A percentile compares a stretch with the other conserved stretches of the same genome.
These are phyloP conservation scores for Oryzias celebensis DNA, from an alignment of 2,113 vertebrate species.

Conservation along the genomic window DNA sequence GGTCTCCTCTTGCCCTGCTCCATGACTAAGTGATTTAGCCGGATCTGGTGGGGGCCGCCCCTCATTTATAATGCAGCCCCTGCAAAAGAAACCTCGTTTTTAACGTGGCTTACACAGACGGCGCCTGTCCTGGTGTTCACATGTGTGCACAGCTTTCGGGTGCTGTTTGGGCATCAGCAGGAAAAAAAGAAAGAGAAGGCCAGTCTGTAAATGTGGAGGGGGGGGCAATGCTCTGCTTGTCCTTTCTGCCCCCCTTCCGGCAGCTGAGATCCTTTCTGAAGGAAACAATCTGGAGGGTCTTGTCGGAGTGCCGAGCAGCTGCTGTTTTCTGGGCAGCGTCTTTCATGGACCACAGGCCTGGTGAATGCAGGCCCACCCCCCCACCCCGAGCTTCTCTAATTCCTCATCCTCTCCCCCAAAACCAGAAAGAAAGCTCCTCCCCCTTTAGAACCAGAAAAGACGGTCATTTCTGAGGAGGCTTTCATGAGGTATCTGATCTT, in stretches of 20 bases:
- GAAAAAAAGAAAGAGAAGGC: constrained; percentile 50
- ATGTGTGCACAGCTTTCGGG: constrained; percentile 64
- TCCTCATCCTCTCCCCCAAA: constrained; percentile 18
- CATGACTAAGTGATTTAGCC: constrained; percentile 77
- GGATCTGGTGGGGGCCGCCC: constrained; percentile 58
- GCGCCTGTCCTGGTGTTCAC: constrained; percentile 53
- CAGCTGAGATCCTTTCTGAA: constrained; percentile 76
- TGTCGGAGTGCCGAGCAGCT: constrained; percentile 78
- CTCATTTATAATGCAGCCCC: constrained; percentile 64
- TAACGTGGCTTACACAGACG: constrained; percentile 63
- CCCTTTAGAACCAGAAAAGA: too few relatives aligned
- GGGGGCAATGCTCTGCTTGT: constrained; percentile 42
- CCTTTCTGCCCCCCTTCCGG: constrained; percentile 65
- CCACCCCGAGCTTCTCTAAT: constrained; percentile 30
- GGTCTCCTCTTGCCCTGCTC: constrained; percentile 37
- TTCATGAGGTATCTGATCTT: constrained; percentile 60
- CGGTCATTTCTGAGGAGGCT: not conserved
- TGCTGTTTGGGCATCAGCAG: constrained; percentile 53
- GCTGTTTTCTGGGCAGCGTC: constrained; percentile 68
- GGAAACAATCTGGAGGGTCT: constrained; percentile 77
- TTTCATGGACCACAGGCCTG: constrained; percentile 68
- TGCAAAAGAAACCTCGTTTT: constrained; percentile 51
- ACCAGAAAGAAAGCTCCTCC: too few relatives aligned
- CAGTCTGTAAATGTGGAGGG: constrained; percentile 48
- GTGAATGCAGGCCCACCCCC: constrained; percentile 57